Conservation (phyloP, 2,888 invertebrate species). For the Drosophila kuntzei region DNA sequence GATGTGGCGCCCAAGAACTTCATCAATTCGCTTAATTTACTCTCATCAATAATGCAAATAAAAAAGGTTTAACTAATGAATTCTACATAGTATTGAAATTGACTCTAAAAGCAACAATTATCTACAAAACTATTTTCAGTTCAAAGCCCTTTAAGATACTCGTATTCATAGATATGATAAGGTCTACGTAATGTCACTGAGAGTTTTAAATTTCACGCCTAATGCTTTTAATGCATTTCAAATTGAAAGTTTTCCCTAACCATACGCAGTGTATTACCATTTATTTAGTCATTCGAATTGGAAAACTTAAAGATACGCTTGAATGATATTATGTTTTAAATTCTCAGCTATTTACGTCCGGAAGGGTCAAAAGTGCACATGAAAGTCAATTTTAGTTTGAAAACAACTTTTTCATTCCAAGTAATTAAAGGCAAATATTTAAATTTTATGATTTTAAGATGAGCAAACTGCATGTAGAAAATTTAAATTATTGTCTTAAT, state of each 20-base stretch:
- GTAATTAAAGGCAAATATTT: too few species aligned
- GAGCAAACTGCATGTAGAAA: too few species aligned
- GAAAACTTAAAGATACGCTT: constrained; percentile 2
- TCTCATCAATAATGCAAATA: constrained; percentile 12
- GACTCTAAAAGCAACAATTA: background rate
- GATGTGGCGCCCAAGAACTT: constrained; percentile 30
- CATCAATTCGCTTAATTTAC: constrained; percentile 18
- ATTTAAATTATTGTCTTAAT: background rate
- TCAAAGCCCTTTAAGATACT: constrained; percentile 3
- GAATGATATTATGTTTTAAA: constrained; percentile 6
- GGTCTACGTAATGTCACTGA: background rate
- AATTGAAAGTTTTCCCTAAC: background rate
- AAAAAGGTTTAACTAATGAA: background rate
- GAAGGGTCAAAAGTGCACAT: background rate
- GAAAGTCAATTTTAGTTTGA: background rate
- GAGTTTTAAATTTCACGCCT: constrained; percentile 14
- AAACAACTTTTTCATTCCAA: background rate
- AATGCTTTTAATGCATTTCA: constrained; percentile 8
- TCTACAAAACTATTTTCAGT: background rate
- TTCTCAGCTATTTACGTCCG: background rate
- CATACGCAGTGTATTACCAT: background rate
- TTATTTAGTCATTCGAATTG: constrained; percentile 5
- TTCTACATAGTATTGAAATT: background rate
- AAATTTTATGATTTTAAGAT: background rate
- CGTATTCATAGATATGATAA: constrained; percentile 1